Evolutionary conservation across 2,888 invertebrate genomes (phyloP).

Genomic region (Stenurella melanura): DNA sequence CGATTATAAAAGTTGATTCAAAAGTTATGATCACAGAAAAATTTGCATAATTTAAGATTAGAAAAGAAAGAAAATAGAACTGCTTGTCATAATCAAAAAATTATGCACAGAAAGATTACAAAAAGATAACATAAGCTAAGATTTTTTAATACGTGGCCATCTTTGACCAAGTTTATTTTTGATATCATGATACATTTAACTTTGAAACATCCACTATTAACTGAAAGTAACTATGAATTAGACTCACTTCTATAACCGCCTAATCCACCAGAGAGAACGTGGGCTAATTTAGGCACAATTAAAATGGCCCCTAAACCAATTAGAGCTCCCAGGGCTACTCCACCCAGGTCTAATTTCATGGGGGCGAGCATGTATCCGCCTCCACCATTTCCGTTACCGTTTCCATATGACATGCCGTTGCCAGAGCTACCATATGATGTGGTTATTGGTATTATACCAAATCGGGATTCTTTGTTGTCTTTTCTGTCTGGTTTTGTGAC

Average conservation of each 20-base stretch:
- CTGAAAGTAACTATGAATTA: no score
- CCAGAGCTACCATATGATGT: slow-evolving; percentile 76
- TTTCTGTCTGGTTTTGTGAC: slow-evolving; percentile 57
- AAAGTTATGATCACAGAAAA: no score
- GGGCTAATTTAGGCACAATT: slow-evolving; percentile 85
- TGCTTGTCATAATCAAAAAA: no score
- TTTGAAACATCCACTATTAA: no score
- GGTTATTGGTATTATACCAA: slow-evolving; percentile 72
- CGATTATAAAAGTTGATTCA: no score
- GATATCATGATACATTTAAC: no score
- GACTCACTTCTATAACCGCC: slow-evolving; percentile 82
- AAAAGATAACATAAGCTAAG: no score
- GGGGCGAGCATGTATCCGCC: slow-evolving; percentile 81
- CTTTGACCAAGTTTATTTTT: no score
- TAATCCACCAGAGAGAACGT: slow-evolving; percentile 79
- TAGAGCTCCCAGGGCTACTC: slow-evolving; percentile 86
- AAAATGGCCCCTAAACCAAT: slow-evolving; percentile 88
- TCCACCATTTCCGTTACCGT: slow-evolving; percentile 69
- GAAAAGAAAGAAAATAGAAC: no score
- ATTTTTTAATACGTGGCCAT: no score
- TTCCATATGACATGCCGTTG: slow-evolving; percentile 67
- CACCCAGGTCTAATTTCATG: slow-evolving; percentile 87
- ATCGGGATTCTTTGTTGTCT: slow-evolving; percentile 69
- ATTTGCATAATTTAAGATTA: no score
- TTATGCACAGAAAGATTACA: no score